Percentiles rank a stretch among this genome's conserved stretches.
phyloP scores from a whole-genome alignment of 1,140 invertebrate genomes.

The Ceratoteleas bidentatus region DNA sequence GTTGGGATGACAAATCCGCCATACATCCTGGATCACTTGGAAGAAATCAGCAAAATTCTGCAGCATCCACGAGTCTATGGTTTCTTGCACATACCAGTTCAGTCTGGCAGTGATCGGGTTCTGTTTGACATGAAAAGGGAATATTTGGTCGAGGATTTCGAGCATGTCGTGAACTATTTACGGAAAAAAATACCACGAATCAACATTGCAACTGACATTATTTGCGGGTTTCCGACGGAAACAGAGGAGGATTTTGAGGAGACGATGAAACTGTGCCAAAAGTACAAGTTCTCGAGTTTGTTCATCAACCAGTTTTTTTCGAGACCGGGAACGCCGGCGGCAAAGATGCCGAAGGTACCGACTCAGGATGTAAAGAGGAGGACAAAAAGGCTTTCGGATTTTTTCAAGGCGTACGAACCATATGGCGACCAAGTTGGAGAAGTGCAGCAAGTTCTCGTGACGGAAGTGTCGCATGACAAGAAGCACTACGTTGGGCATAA shows the following conservation, averaged over 20 bases:
- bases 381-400: constrained; percentile 93
- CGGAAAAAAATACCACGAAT: constrained; percentile 89
- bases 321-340: constrained; percentile 96
- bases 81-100: constrained; percentile 98
- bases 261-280: constrained; percentile 91
- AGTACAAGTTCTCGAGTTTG: constrained; percentile 95
- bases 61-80: constrained; percentile 94
- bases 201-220: constrained; percentile 98
- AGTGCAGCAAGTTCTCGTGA: constrained; percentile 92
- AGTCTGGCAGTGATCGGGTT: constrained; percentile 96
- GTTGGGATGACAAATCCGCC: constrained; percentile 99
- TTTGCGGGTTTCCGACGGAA: constrained; percentile 99
- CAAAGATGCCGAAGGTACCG: constrained; percentile 91
- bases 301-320: constrained; percentile 99
- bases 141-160: constrained; percentile 94
- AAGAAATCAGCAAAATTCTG: constrained; percentile 95
- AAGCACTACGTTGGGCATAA: constrained; percentile 97
- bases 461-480: constrained; percentile 95
- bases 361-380: constrained; percentile 93
- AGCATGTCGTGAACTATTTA: constrained; percentile 93
- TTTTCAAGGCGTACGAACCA: constrained; percentile 95
- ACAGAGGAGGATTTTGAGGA: constrained; percentile 95
- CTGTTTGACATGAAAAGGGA: constrained; percentile 98
- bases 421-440: constrained; percentile 90
- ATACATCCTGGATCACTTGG: constrained; percentile 96